Conservation (phyloP, 2,797 vertebrate genomes). For the Aeoliscus strigatus region DNA sequence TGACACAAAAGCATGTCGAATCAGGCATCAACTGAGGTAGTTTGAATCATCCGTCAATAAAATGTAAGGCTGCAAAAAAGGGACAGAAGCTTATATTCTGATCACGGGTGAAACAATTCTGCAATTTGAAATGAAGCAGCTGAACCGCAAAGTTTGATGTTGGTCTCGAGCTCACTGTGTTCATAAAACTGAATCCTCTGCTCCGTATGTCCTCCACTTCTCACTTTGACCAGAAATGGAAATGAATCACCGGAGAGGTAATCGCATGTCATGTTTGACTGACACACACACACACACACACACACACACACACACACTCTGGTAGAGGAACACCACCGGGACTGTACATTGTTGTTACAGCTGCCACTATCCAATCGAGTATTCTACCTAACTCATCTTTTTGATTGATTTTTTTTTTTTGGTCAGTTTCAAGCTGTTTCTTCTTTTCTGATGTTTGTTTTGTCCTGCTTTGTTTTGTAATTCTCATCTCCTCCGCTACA, state of each 20-base stretch:
- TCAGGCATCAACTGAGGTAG: conserved; percentile 46
- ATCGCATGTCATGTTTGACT: conserved; percentile 33
- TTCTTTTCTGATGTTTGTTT: too few species aligned
- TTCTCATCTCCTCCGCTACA: too few species aligned
- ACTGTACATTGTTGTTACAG: conserved; percentile 2
- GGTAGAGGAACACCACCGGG: conserved; percentile 17
- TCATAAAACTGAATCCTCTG: conserved; percentile 10
- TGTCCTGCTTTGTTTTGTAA: too few species aligned
- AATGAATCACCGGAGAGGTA: conserved; percentile 22
- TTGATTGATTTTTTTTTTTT: too few species aligned
- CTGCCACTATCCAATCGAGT: too few species aligned
- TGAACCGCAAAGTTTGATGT: conserved; percentile 16
- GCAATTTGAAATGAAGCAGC: too few species aligned
- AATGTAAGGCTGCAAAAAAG: conserved; percentile 36
- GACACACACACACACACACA: conserved; percentile 35
- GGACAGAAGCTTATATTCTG: conserved; percentile 39
- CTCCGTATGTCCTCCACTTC: conserved; percentile 14
- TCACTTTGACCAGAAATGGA: conserved; percentile 31
- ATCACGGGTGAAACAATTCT: conserved; percentile 43
- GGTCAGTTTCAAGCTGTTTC: too few species aligned
- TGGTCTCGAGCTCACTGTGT: conserved; percentile 6
- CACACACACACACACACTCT: conserved; percentile 20
- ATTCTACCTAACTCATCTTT: too few species aligned
- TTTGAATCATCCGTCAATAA: conserved; percentile 44
- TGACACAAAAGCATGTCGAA: conserved; percentile 51